phyloP scores from a whole-genome alignment of 2,113 vertebrate genomes.

The Geococcyx californianus region DNA sequence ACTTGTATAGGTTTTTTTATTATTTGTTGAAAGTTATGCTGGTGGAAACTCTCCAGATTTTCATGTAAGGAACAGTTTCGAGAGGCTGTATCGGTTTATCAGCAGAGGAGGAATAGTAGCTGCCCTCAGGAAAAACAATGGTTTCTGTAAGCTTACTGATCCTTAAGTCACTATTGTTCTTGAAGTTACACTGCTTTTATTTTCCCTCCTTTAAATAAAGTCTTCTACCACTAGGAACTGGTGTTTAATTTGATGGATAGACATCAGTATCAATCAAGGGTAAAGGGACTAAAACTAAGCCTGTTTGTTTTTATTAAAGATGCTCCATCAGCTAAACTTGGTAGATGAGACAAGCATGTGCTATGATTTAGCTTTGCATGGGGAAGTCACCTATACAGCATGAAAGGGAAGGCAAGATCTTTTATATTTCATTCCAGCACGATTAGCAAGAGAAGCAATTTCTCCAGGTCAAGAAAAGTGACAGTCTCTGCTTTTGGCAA shows the following conservation, averaged over 20 bases:
- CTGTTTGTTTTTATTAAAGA: neutral
- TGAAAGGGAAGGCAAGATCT: neutral
- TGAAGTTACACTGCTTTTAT: neutral
- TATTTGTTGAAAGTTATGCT: neutral
- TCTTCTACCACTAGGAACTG: neutral
- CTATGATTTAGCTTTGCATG: fast-evolving
- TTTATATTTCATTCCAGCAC: neutral
- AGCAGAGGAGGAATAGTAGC: neutral
- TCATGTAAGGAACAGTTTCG: neutral
- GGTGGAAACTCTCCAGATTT: neutral
- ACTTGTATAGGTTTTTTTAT: neutral
- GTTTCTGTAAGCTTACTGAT: conserved; percentile 6
- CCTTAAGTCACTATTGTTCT: neutral
- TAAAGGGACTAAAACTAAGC: neutral
- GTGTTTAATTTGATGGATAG: neutral
- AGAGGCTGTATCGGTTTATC: neutral
- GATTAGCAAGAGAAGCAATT: neutral
- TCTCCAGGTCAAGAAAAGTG: neutral
- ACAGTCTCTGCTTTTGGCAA: neutral
- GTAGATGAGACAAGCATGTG: neutral
- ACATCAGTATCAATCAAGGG: neutral
- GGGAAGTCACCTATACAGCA: neutral
- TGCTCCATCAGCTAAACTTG: neutral
- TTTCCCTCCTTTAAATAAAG: conserved; percentile 33
- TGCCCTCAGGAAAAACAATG: neutral